These are phyloP conservation scores for Misgurnus mizolepis DNA, from an alignment of 2,113 vertebrate species.

Conservation along the genomic window DNA sequence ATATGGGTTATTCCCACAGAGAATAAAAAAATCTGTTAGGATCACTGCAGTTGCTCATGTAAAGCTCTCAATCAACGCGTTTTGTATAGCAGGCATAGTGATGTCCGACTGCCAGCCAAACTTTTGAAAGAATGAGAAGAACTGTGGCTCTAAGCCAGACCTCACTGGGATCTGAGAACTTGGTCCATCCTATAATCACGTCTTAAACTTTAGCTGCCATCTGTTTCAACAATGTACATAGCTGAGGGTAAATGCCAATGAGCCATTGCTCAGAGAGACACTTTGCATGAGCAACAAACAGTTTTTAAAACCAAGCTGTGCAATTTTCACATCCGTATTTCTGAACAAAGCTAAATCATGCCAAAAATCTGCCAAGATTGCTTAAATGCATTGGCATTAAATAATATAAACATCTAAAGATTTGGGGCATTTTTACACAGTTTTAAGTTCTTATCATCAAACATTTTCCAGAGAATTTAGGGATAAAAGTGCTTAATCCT, in stretches of 20 bases:
- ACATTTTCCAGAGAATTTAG: constrained; percentile 48
- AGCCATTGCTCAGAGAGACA: constrained; percentile 28
- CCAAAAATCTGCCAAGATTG: constrained; percentile 71
- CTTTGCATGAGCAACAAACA: constrained; percentile 66
- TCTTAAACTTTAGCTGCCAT: constrained; percentile 36
- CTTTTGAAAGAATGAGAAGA: constrained; percentile 12
- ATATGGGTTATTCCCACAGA: constrained; percentile 87
- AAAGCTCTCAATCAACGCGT: constrained; percentile 53
- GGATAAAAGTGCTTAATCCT: constrained; percentile 76
- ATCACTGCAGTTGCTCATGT: constrained; percentile 62
- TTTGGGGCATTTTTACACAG: constrained; percentile 61
- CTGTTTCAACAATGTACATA: constrained; percentile 16
- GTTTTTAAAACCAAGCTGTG: constrained; percentile 73
- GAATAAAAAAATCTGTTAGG: constrained; percentile 62
- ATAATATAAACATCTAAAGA: constrained; percentile 62
- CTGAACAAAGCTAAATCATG: constrained; percentile 54
- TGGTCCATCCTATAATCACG: constrained; percentile 3
- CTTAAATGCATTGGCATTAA: constrained; percentile 72
- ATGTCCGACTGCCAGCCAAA: constrained; percentile 1
- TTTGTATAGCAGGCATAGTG: constrained; percentile 23
- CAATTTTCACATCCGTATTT: constrained; percentile 63
- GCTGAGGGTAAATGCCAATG: background rate
- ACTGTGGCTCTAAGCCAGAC: constrained; percentile 47
- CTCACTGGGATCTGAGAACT: constrained; percentile 39
- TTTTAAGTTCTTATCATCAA: constrained; percentile 54